Evolutionary conservation across 2,888 invertebrate species (phyloP).

Genomic region (Sinelater perroti): DNA sequence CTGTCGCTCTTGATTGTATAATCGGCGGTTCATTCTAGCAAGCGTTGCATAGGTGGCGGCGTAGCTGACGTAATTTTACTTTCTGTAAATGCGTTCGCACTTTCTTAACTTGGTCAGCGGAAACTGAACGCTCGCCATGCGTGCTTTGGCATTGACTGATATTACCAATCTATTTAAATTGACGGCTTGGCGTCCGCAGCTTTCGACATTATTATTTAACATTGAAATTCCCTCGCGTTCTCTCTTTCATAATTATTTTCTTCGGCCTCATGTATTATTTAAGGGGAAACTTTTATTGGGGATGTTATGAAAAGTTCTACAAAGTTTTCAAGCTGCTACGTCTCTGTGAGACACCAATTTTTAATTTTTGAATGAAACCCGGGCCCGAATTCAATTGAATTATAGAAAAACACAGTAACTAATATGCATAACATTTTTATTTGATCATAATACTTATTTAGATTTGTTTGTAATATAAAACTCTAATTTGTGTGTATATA

Average conservation of each 20-base stretch:
- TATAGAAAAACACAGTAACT: no score
- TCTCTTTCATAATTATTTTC: slow-evolving; percentile 12
- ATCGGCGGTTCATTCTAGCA: no score
- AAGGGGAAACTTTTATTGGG: background rate
- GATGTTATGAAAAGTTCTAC: background rate
- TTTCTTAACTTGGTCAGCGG: slow-evolving; percentile 9
- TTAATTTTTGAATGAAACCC: no score
- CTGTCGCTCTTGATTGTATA: no score
- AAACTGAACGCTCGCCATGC: slow-evolving; percentile 2
- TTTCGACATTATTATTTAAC: slow-evolving; percentile 4
- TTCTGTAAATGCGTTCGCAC: slow-evolving; percentile 13
- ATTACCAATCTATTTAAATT: slow-evolving; percentile 20
- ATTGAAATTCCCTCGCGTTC: slow-evolving; percentile 13
- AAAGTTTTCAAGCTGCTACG: no score
- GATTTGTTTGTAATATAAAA: no score
- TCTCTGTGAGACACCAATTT: no score
- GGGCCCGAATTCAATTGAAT: no score
- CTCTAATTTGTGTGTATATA: no score
- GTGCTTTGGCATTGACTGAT: slow-evolving; percentile 32
- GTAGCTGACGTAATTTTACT: slow-evolving; percentile 35
- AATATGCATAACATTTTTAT: no score
- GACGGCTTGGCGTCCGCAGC: background rate
- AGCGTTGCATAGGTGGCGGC: background rate
- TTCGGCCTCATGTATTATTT: slow-evolving; percentile 12
- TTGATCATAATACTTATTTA: no score